Conservation (phyloP, 2,797 vertebrate species). For the Danio tinwini region DNA sequence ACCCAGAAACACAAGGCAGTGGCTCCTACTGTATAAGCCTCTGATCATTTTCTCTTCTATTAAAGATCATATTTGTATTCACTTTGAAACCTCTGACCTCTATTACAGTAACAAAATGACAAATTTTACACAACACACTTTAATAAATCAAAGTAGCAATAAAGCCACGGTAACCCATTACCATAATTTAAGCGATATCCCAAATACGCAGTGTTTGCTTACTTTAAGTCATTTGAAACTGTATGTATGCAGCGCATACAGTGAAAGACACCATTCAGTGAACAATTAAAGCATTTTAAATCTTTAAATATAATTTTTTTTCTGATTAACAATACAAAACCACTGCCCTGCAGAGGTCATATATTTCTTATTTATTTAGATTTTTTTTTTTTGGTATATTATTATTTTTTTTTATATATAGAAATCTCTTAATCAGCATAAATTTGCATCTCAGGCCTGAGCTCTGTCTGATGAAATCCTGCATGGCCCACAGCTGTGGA, state of each 20-base stretch:
- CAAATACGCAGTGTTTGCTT: background rate
- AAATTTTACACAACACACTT: slow-evolving; percentile 7
- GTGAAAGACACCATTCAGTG: slow-evolving; percentile 28
- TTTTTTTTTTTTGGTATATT: background rate
- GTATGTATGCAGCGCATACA: slow-evolving; percentile 25
- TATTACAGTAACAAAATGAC: slow-evolving; percentile 5
- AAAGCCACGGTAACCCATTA: slow-evolving; percentile 14
- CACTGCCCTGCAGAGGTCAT: slow-evolving; percentile 85
- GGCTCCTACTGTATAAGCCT: slow-evolving; percentile 17
- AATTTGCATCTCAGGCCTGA: slow-evolving; percentile 90
- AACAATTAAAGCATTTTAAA: slow-evolving; percentile 43
- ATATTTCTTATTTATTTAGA: slow-evolving; percentile 62
- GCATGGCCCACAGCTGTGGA: slow-evolving; percentile 90
- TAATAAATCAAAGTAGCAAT: slow-evolving; percentile 23
- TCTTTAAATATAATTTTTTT: slow-evolving; percentile 29
- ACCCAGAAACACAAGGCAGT: slow-evolving; percentile 39
- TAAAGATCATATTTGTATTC: slow-evolving; percentile 1
- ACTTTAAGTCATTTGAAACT: slow-evolving; percentile 15
- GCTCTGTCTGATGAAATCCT: slow-evolving; percentile 87
- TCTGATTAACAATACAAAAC: slow-evolving; percentile 69
- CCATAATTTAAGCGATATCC: background rate
- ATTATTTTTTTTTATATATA: background rate
- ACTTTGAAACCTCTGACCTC: slow-evolving; percentile 17
- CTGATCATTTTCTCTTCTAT: background rate
- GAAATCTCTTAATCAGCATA: slow-evolving; percentile 82